A percentile compares a stretch with the other conserved stretches of the same genome.
phyloP scores from a whole-genome alignment of 2,888 invertebrate genomes.

The Andrena hattorfiana region DNA sequence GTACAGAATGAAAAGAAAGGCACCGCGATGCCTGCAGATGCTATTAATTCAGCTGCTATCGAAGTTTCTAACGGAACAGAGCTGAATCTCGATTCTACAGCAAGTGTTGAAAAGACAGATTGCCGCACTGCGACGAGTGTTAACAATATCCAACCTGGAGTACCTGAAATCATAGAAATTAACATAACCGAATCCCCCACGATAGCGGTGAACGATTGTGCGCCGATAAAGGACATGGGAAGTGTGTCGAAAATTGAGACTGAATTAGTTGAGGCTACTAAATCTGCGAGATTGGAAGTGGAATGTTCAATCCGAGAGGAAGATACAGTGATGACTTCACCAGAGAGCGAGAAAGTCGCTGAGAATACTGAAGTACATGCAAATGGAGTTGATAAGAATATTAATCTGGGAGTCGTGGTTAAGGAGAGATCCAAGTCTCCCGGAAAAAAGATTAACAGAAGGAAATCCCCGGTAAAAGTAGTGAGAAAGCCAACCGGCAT shows the following conservation, averaged over 20 bases:
- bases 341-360: constrained; percentile 3
- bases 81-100: not conserved
- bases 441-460: constrained; percentile 75
- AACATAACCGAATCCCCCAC: constrained; percentile 76
- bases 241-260: constrained; percentile 13
- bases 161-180: constrained; percentile 75
- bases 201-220: constrained; percentile 76
- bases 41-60: no score
- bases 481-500: constrained; percentile 65
- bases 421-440: constrained; percentile 80
- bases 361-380: constrained; percentile 12
- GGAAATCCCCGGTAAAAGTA: constrained; percentile 78
- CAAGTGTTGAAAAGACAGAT: not conserved
- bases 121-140: not conserved
- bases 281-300: not conserved
- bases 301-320: constrained; percentile 8
- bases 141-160: constrained; percentile 40
- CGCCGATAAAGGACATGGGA: constrained; percentile 61
- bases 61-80: not conserved
- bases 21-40: not conserved
- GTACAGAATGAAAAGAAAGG: not conserved
- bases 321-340: not conserved
- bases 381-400: constrained; percentile 14
- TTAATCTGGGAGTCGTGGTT: not conserved
- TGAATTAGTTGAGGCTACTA: not conserved